phyloP scores from a whole-genome alignment of 2,113 vertebrate species.

The Chinchilla lanigera region DNA sequence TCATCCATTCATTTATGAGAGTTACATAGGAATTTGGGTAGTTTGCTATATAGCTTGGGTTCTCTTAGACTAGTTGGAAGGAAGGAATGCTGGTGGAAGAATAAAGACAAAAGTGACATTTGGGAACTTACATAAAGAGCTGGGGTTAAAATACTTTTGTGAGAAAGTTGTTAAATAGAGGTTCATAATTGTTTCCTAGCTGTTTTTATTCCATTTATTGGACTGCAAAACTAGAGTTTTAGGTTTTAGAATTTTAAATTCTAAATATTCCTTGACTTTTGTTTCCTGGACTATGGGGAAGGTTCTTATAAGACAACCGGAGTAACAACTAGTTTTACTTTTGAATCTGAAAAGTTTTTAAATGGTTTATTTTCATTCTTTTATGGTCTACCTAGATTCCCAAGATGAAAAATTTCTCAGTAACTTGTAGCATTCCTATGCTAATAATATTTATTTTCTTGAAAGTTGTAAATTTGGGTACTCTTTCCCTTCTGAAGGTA shows the following conservation, averaged over 20 bases:
- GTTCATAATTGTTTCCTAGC: constrained; percentile 6
- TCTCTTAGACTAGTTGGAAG: background rate
- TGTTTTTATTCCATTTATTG: background rate
- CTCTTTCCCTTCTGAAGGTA: background rate
- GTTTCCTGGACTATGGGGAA: background rate
- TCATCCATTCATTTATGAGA: background rate
- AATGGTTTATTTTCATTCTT: constrained; percentile 31
- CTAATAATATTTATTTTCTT: background rate
- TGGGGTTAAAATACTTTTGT: constrained; percentile 24
- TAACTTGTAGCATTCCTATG: constrained; percentile 8
- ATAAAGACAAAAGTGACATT: constrained; percentile 36
- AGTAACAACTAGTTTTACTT: constrained; percentile 16
- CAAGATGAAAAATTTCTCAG: background rate
- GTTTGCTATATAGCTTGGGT: background rate
- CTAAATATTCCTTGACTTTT: constrained; percentile 20
- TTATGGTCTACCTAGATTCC: background rate
- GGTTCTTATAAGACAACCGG: background rate
- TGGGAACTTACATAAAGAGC: background rate
- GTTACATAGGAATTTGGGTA: background rate
- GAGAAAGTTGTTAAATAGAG: constrained; percentile 6
- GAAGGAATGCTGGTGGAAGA: background rate
- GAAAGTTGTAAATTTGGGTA: background rate
- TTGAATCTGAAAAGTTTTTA: constrained; percentile 47
- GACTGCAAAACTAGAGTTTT: background rate
- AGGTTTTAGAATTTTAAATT: constrained; percentile 35